Percentiles rank a stretch among this genome's conserved stretches.
These are phyloP conservation scores for Callorhinus ursinus DNA, from an alignment of 2,113 vertebrate species.

Conservation along the genomic window DNA sequence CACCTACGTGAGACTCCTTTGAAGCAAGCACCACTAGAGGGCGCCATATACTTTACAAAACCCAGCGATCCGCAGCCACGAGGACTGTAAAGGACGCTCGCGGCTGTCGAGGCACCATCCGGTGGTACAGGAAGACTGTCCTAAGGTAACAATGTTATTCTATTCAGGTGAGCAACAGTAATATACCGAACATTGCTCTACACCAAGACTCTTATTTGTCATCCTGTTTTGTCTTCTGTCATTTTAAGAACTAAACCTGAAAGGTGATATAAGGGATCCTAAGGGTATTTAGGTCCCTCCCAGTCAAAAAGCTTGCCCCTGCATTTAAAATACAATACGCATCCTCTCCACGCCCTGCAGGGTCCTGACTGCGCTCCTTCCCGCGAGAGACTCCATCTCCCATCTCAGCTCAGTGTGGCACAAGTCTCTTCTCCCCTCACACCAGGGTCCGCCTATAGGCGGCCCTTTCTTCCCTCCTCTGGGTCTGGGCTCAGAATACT, in stretches of 20 bases:
- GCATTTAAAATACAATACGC: background rate
- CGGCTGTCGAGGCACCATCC: background rate
- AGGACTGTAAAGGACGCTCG: background rate
- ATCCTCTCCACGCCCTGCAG: no score
- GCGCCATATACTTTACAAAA: slow-evolving; percentile 74
- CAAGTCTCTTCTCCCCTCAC: accelerated
- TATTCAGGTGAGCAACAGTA: slow-evolving; percentile 50
- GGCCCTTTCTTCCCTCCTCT: background rate
- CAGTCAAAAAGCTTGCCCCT: background rate
- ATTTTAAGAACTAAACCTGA: slow-evolving; percentile 3
- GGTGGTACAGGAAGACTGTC: slow-evolving; percentile 49
- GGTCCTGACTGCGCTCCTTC: background rate
- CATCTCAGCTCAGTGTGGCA: background rate
- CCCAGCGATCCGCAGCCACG: background rate
- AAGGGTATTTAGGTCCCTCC: background rate
- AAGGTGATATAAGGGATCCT: background rate
- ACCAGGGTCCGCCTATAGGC: no score
- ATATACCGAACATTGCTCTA: slow-evolving; percentile 18
- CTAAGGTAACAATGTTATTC: slow-evolving; percentile 36
- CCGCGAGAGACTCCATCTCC: accelerated
- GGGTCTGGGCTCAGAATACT: background rate
- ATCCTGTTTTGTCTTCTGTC: background rate
- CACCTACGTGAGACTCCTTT: background rate
- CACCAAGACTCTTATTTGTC: background rate
- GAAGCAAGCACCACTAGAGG: slow-evolving; percentile 79